Base-by-base conservation (phyloP, 2,113 vertebrate species). In the Macroglossus sobrinus region DNA sequence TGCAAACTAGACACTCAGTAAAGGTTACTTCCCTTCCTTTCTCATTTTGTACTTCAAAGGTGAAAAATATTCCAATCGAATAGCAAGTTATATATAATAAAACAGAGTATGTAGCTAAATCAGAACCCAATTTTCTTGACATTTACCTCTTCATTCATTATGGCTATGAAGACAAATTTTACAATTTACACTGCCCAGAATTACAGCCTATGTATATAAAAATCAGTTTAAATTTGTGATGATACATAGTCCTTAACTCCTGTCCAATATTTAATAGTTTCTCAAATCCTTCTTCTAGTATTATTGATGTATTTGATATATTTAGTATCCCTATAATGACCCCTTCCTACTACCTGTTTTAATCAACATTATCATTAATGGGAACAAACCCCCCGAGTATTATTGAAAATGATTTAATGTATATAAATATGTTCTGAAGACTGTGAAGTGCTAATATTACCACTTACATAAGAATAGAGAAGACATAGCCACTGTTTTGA, bases 401-500 rank as follows among this genome's bases (percentile, higher is more conserved):
- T 96, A 10, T 13, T 74, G 68, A 76, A 95, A 93, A 81, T 89
- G 33, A 78, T 64, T 91, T 91, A 57, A 76, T 55, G 35, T 14
- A 66, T 10, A 40, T 2, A 84, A 59, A 63, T 59, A 13, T 33
- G 26, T 15, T 8, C 30, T 53, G 2, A 45, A 82, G 74, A 47
- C 24, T 16, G 7, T 47, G 71, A 82, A 47, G 16, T 19, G 7
- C 38, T 74, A 69, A 74, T 40, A 87, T 57, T 16, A 38, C 13
- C 50, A 35, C 11, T 57, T 24, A 53, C 26, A 63, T 1, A 43
- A 55, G 13, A 92, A 33, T 13, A 40, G 50, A 91, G n/a, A 91
- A 85, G 33, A 61, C 22, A 30, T 0, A 91, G 47, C 1, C 38
- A 11, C 28, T 95, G 4, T 35, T 26, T 76, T 87, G 35, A 75